Conservation (phyloP, 2,113 vertebrate species). For the Siniperca chuatsi region DNA sequence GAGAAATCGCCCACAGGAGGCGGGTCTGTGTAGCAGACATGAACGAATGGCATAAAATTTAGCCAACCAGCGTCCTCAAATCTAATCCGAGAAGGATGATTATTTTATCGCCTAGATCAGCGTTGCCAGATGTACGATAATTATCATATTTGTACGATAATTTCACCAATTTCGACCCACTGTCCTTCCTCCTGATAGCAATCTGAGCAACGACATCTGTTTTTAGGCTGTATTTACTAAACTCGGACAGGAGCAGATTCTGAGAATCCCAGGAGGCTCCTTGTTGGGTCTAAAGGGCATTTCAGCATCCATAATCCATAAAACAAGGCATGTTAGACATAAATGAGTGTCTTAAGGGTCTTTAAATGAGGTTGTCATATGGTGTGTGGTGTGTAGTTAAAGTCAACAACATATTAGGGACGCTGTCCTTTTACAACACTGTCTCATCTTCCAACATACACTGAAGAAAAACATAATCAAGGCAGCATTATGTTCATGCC, state of each 20-base stretch:
- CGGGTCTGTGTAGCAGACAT: too few species aligned
- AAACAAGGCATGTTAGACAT: slow-evolving; percentile 56
- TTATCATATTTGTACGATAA: too few species aligned
- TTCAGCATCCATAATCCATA: slow-evolving; percentile 61
- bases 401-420: slow-evolving; percentile 6
- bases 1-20: too few species aligned
- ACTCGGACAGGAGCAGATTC: slow-evolving; percentile 56
- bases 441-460: background rate
- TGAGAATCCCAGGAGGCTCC: slow-evolving; percentile 57
- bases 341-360: slow-evolving; percentile 33
- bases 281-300: slow-evolving; percentile 59
- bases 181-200: slow-evolving; percentile 52
- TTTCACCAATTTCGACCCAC: background rate
- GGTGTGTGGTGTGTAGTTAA: background rate
- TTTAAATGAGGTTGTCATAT: slow-evolving; percentile 43
- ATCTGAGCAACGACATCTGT: slow-evolving; percentile 65
- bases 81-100: too few species aligned
- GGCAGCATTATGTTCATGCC: background rate
- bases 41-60: too few species aligned
- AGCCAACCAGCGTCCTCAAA: too few species aligned
- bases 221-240: slow-evolving; percentile 69
- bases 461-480: background rate
- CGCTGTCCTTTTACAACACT: slow-evolving; percentile 1
- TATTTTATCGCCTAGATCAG: too few species aligned
- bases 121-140: too few species aligned